phyloP scores from a whole-genome alignment of 2,797 vertebrate genomes.

The Galago senegalensis region DNA sequence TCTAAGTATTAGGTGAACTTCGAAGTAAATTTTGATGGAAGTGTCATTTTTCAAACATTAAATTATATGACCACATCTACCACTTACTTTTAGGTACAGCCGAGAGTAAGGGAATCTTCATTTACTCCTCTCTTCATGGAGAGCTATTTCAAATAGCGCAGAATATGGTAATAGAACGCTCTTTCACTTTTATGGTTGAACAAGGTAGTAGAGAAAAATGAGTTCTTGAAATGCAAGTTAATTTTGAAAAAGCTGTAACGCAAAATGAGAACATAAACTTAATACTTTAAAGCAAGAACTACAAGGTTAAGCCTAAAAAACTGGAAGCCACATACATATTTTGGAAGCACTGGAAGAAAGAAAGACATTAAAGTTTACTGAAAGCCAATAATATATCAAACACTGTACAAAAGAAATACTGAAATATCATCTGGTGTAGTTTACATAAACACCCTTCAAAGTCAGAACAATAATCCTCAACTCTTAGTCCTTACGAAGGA shows the following conservation, averaged over 20 bases:
- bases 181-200: conserved; percentile 60
- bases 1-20: conserved; percentile 47
- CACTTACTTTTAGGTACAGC: conserved; percentile 58
- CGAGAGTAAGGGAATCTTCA: conserved; percentile 39
- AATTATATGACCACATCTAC: conserved; percentile 65
- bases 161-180: conserved; percentile 44
- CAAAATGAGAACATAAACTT: conserved; percentile 73
- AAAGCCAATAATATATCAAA: conserved; percentile 31
- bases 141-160: conserved; percentile 60
- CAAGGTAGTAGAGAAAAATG: conserved; percentile 64
- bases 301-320: conserved; percentile 60
- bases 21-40: conserved; percentile 59
- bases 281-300: conserved; percentile 56
- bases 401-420: not conserved
- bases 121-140: conserved; percentile 57
- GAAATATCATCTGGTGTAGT: too few species aligned
- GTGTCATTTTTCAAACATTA: conserved; percentile 65
- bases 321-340: conserved; percentile 37
- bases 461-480: not conserved
- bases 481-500: not conserved
- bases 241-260: conserved; percentile 70
- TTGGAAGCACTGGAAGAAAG: conserved; percentile 56
- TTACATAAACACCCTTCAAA: too few species aligned
- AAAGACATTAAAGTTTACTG: conserved; percentile 61
- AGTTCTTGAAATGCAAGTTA: conserved; percentile 79